Conservation (phyloP, 1,140 invertebrate species). For the Macrosteles quadrilineatus region DNA sequence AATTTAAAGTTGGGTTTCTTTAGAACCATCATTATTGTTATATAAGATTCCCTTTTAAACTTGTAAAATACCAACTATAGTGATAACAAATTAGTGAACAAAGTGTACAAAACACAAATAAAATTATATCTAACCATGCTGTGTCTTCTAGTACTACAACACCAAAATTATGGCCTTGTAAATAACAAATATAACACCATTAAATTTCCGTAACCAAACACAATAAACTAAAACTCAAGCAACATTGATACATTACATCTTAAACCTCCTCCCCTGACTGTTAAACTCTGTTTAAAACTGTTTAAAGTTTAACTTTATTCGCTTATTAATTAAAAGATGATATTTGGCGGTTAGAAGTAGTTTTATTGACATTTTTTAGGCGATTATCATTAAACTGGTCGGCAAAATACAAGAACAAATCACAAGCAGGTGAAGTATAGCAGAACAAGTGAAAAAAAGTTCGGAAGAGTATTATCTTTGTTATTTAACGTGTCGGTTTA, state of each 20-base stretch:
- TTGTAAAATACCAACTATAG: neutral
- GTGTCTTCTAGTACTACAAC: neutral
- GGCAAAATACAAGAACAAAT: too few species aligned
- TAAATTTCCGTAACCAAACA: neutral
- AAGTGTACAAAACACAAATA: too few species aligned
- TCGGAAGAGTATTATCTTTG: slow-evolving; percentile 19
- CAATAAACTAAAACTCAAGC: slow-evolving; percentile 1
- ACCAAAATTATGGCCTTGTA: neutral
- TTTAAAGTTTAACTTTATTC: neutral
- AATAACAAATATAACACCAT: slow-evolving; percentile 17
- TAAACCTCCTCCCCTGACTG: neutral
- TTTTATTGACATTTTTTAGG: too few species aligned
- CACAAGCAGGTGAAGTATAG: neutral
- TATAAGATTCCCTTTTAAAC: too few species aligned
- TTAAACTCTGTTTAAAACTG: neutral
- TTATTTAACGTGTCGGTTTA: slow-evolving; percentile 16
- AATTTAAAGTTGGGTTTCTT: too few species aligned
- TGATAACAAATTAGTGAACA: neutral
- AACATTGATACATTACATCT: neutral
- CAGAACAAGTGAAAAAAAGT: neutral
- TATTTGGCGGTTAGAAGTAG: neutral
- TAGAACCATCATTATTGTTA: too few species aligned
- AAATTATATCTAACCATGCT: neutral
- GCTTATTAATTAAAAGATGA: neutral
- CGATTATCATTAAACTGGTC: too few species aligned